These are phyloP conservation scores for Oreonectes daqikongensis DNA, from an alignment of 2,797 vertebrate species.

Conservation along the genomic window DNA sequence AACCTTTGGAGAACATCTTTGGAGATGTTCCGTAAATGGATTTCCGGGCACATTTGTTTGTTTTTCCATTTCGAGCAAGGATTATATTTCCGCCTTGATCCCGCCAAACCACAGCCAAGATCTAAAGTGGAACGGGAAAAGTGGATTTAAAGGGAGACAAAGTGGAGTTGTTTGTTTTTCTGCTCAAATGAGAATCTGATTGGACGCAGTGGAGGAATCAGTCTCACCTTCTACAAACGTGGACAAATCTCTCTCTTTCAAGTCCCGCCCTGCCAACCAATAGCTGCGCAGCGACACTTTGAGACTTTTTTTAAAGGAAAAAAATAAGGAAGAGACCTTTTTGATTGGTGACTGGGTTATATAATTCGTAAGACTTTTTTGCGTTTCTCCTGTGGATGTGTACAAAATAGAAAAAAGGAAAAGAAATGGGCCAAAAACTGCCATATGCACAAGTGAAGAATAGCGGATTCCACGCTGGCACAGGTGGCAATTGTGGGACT, in stretches of 20 bases:
- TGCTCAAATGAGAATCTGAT: slow-evolving; percentile 35
- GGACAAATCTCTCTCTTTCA: slow-evolving; percentile 36
- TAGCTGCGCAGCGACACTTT: slow-evolving; percentile 58
- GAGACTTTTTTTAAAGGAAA: slow-evolving; percentile 51
- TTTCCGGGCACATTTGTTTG: not conserved
- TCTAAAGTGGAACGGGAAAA: slow-evolving; percentile 22
- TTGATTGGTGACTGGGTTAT: slow-evolving; percentile 45
- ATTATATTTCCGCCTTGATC: slow-evolving; percentile 18
- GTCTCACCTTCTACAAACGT: slow-evolving; percentile 5
- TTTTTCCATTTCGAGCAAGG: slow-evolving; percentile 20
- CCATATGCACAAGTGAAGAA: slow-evolving; percentile 50
- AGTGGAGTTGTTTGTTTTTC: not conserved
- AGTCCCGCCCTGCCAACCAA: slow-evolving; percentile 43
- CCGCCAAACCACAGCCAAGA: slow-evolving; percentile 33
- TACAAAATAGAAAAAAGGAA: slow-evolving; percentile 30
- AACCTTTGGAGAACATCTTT: slow-evolving; percentile 17
- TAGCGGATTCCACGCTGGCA: slow-evolving; percentile 38
- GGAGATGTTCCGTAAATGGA: slow-evolving; percentile 1
- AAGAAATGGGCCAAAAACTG: slow-evolving; percentile 44
- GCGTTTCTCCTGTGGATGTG: slow-evolving; percentile 51
- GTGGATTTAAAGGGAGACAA: slow-evolving; percentile 16
- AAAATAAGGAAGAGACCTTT: slow-evolving; percentile 29
- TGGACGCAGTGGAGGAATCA: slow-evolving; percentile 26
- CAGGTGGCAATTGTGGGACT: slow-evolving; percentile 26
- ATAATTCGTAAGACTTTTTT: slow-evolving; percentile 34